Base-by-base conservation (phyloP, 2,797 vertebrate genomes). In the Lagodon rhomboides region DNA sequence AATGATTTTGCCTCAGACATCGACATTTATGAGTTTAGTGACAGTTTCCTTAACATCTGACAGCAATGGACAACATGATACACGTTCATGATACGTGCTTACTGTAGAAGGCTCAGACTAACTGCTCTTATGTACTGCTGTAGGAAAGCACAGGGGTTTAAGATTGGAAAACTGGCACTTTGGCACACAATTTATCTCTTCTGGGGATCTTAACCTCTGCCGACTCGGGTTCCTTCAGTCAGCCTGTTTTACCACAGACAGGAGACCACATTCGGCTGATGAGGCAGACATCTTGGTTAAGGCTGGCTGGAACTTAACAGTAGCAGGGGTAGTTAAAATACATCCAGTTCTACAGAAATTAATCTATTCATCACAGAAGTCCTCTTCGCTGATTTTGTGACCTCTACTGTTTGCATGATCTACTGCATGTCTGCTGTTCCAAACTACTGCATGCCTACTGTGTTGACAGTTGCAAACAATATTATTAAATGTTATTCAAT, bases 401-500 rank as follows among this genome's bases (percentile, higher is more conserved):
- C 55, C 44, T 64, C 46, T 12, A 38, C 38, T 38, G 38, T 38
- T 38, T 38, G 38, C 3, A 11, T 70, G 22, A 79, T 73, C 50
- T 38, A 38, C 38, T 11, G 38, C 38, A 18, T 17, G 73, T 59
- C 51, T 20, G 12, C 9, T 10, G 63, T 66, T 63, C 49, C 41
- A 55, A n/a, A 60, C 80, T 75, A 56, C 85, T 22, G 67, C 73
- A 70, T 12, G 62, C 87, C 85, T 82, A 85, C 89, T 70, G 85
- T 79, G 78, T 51, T 78, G 86, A 90, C 84, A 84, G 68, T 56
- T 75, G 87, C 76, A 85, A 81, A 90, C 79, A 86, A 83, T 49
- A 70, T 89, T 76, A 85, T 89, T 87, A 76, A 83, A 90, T 86
- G 79, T 82, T 79, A 85, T 90, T 87, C 84, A 84, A 73, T 85